Evolutionary conservation across 2,113 vertebrate species (phyloP).

Genomic region (Anguilla japonica): DNA sequence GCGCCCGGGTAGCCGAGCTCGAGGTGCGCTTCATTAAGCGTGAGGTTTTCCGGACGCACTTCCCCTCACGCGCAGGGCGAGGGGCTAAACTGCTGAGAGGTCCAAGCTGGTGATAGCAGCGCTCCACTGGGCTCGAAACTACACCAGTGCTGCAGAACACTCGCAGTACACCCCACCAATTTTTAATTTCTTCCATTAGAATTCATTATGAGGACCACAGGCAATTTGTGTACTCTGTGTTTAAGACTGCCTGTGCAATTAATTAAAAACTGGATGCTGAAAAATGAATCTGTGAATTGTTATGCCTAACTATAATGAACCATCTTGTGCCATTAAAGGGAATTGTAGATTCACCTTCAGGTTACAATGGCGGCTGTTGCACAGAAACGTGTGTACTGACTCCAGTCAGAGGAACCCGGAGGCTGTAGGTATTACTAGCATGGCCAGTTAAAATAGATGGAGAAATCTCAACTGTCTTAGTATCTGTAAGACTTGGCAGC

Average conservation of each 20-base stretch:
- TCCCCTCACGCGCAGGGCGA: neutral
- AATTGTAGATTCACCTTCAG: constrained; percentile 76
- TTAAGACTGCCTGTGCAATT: constrained; percentile 82
- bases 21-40: constrained; percentile 11
- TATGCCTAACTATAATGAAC: constrained; percentile 78
- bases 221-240: constrained; percentile 78
- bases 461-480: constrained; percentile 10
- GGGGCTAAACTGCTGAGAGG: constrained; percentile 38
- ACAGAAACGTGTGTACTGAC: constrained; percentile 2
- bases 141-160: constrained; percentile 68
- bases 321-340: constrained; percentile 73
- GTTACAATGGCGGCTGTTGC: constrained; percentile 40
- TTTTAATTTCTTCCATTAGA: constrained; percentile 80
- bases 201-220: constrained; percentile 81
- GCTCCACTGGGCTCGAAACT: constrained; percentile 73
- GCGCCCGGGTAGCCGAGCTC: neutral
- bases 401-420: neutral
- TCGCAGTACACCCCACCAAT: constrained; percentile 77
- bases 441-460: neutral
- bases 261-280: constrained; percentile 86
- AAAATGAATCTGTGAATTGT: constrained; percentile 81
- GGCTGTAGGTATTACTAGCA: neutral
- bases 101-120: constrained; percentile 73
- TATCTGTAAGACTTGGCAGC: neutral
- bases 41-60: neutral